Evolutionary conservation across 2,797 vertebrate species (phyloP), one percentile per base, ranked within the genome.

Genomic region (Enteromius unitaeniatus): DNA sequence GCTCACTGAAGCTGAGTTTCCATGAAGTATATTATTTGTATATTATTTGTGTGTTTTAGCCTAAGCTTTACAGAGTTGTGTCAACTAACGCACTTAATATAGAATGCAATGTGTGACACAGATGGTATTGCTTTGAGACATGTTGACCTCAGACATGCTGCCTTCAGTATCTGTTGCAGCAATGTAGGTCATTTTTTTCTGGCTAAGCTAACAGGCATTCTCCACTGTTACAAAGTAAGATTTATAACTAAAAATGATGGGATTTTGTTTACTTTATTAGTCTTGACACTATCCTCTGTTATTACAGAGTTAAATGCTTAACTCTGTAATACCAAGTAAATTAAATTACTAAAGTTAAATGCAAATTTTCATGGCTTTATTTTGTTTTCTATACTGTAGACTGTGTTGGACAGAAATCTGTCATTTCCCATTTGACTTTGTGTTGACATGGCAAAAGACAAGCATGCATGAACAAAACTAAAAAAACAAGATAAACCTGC

Each of bases 131-230:
- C 26, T 67, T 65, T 53, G 19, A 75, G 74, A 83, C 28, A 23
- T 28, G 51, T 79, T 58, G 60, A 42, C 81, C 23, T 53, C 72
- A 31, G 34, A 82, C 67, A 67, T 72, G 13, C 49, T 60, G 51
- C 65, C 13, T 2, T 4, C 62, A 42, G 21, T 58, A 78, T 70
- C 26, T 17, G 53, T 78, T 55, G 42, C 13, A 31, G 40, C 6
- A 83, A 80, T 42, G 64, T 86, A 84, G 81, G 78, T 84, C 81
- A 81, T 60, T 53, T 65, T 76, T 7, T n/a, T 82, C 31, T 28
- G n/a, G 13, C 1, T n/a, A 14, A 58, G 14, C 14, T 49, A 31
- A 68, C 62, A 21, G 21, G 67, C 15, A 67, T 28, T 82, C 17
- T 42, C 1, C 6, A n/a, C 14, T 40, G 28, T n/a, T 13, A 34